These are phyloP conservation scores for Ornithoptera alexandrae DNA, from an alignment of 2,888 invertebrate genomes.

Conservation along the genomic window DNA sequence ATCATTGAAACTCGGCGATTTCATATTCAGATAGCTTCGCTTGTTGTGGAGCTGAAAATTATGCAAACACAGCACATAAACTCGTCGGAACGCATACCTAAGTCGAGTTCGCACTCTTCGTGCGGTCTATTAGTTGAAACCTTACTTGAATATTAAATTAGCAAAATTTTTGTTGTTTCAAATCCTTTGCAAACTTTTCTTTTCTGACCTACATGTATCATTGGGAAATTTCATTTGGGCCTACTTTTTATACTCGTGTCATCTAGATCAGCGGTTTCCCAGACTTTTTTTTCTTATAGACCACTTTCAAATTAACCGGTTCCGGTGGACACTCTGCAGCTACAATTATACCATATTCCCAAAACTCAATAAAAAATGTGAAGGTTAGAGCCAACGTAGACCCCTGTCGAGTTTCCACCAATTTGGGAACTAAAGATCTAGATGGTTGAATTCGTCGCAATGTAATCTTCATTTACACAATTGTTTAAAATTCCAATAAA, in stretches of 20 bases:
- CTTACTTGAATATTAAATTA: conserved; percentile 22
- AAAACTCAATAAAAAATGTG: too few species aligned
- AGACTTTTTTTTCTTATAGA: too few species aligned
- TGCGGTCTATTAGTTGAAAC: conserved; percentile 25
- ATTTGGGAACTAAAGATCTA: too few species aligned
- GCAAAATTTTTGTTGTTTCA: conserved; percentile 8
- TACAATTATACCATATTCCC: too few species aligned
- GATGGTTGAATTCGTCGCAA: too few species aligned
- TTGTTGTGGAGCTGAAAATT: conserved; percentile 23
- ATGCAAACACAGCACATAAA: conserved; percentile 28
- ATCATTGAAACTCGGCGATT: conserved; percentile 4
- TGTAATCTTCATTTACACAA: too few species aligned
- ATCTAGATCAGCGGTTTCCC: too few species aligned
- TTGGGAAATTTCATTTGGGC: not conserved
- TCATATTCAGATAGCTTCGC: conserved; percentile 16
- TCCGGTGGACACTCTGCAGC: too few species aligned
- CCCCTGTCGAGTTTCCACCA: too few species aligned
- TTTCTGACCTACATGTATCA: not conserved
- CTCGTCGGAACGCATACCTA: conserved; percentile 20
- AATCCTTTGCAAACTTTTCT: conserved; percentile 12
- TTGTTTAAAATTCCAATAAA: too few species aligned
- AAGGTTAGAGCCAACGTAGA: too few species aligned
- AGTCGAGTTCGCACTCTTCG: conserved; percentile 24
- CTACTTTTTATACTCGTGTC: not conserved
- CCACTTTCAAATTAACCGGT: too few species aligned